Conservation (phyloP, 2,888 invertebrate species). For the Habrosyne pyritoides region DNA sequence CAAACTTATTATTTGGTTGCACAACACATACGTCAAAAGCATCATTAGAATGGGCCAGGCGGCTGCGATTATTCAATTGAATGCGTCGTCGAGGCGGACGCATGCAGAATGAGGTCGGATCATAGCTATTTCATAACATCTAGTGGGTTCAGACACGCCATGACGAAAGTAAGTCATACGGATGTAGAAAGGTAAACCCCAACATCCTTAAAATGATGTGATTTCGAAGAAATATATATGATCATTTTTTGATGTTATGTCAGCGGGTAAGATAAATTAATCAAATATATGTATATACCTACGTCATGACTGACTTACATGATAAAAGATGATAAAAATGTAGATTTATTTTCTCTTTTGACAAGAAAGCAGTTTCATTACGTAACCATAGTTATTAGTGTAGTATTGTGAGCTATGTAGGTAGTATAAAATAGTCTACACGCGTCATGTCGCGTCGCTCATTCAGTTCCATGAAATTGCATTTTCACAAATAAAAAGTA, state of each 20-base stretch:
- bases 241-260: too few species aligned
- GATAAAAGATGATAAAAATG: not conserved
- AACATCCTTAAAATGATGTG: constrained; percentile 21
- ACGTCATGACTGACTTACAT: too few species aligned
- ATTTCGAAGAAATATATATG: not conserved
- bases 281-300: too few species aligned
- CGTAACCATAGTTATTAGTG: constrained; percentile 5
- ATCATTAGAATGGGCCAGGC: constrained; percentile 56
- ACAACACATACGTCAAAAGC: constrained; percentile 51
- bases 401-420: not conserved
- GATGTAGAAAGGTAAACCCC: constrained; percentile 42
- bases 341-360: not conserved
- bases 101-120: constrained; percentile 59
- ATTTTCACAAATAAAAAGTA: constrained; percentile 69
- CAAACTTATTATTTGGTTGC: constrained; percentile 46
- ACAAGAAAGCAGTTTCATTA: constrained; percentile 5
- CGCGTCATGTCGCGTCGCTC: constrained; percentile 21
- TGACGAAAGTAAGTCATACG: constrained; percentile 56
- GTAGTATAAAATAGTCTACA: not conserved
- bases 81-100: constrained; percentile 46
- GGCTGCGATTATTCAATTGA: constrained; percentile 51
- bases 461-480: constrained; percentile 59
- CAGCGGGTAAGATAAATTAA: too few species aligned
- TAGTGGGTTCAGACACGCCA: constrained; percentile 26
- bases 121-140: constrained; percentile 63